A percentile compares a stretch with the other conserved stretches of the same genome.
These are phyloP conservation scores for Ctenopoma kingsleyae DNA, from an alignment of 2,797 vertebrate species.

Conservation along the genomic window DNA sequence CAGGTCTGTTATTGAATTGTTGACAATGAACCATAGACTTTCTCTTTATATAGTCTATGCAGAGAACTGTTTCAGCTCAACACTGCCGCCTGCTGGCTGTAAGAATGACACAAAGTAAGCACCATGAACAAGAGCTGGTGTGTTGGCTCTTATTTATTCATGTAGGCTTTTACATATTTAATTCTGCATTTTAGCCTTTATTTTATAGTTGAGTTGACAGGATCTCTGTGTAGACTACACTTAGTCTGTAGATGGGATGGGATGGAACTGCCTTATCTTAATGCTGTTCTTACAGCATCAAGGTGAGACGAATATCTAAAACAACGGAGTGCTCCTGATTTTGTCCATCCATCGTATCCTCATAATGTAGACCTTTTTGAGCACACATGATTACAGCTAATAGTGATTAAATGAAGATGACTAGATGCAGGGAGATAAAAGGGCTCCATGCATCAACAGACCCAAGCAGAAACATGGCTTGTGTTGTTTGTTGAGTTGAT, in stretches of 20 bases:
- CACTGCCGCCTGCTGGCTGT: constrained; percentile 64
- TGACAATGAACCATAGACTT: too few species aligned
- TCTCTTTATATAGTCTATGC: too few species aligned
- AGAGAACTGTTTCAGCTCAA: constrained; percentile 33
- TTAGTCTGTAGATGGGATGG: too few species aligned
- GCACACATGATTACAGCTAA: constrained; percentile 33
- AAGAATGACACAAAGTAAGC: not conserved
- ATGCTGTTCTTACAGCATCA: too few species aligned
- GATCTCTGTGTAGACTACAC: not conserved
- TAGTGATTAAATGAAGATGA: constrained; percentile 75
- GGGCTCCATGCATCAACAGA: constrained; percentile 1
- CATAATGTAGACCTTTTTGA: not conserved
- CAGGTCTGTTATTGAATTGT: not conserved
- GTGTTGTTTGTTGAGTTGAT: not conserved
- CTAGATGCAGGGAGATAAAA: constrained; percentile 35
- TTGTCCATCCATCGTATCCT: not conserved
- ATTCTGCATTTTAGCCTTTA: not conserved
- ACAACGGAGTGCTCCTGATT: not conserved
- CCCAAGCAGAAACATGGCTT: not conserved
- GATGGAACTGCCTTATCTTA: too few species aligned
- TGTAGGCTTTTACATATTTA: not conserved
- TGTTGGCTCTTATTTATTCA: not conserved
- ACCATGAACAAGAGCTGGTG: too few species aligned
- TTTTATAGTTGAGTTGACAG: not conserved
- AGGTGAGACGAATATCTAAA: too few species aligned